A percentile compares a stretch with the other conserved stretches of the same genome.
Conservation (phyloP, 1,140 invertebrate species). For the Calephelis virginiensis region DNA sequence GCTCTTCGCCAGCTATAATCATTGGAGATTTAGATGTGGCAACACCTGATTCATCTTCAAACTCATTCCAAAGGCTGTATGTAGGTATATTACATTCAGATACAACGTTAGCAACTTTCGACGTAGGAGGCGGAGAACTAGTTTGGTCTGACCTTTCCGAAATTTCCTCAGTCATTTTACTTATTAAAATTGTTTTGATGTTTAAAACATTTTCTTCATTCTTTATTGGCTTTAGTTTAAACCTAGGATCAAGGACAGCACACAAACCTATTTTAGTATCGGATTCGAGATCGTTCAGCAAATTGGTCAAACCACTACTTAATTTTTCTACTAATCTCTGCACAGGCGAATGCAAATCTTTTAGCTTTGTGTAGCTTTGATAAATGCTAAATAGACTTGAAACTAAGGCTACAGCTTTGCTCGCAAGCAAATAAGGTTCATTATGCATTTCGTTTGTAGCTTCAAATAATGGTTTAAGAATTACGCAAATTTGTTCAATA, state of each 20-base stretch:
- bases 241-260: slow-evolving; percentile 1
- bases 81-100: background rate
- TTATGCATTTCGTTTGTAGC: slow-evolving; percentile 2
- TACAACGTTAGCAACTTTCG: background rate
- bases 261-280: background rate
- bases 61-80: slow-evolving; percentile 1
- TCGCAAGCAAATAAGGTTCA: background rate
- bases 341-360: background rate
- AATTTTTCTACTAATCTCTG: background rate
- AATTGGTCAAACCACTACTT: background rate
- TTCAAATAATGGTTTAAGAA: slow-evolving; percentile 7
- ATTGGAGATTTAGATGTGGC: background rate
- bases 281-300: background rate
- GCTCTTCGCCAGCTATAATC: background rate
- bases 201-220: slow-evolving; percentile 9
- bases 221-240: slow-evolving; percentile 10
- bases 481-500: slow-evolving; percentile 1
- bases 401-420: background rate
- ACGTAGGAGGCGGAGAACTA: background rate
- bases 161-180: background rate
- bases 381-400: background rate
- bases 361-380: background rate
- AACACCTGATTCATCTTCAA: background rate
- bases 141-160: no score
- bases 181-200: slow-evolving; percentile 1